Conservation (phyloP, 2,888 invertebrate species). For the Nemurella pictetii region DNA sequence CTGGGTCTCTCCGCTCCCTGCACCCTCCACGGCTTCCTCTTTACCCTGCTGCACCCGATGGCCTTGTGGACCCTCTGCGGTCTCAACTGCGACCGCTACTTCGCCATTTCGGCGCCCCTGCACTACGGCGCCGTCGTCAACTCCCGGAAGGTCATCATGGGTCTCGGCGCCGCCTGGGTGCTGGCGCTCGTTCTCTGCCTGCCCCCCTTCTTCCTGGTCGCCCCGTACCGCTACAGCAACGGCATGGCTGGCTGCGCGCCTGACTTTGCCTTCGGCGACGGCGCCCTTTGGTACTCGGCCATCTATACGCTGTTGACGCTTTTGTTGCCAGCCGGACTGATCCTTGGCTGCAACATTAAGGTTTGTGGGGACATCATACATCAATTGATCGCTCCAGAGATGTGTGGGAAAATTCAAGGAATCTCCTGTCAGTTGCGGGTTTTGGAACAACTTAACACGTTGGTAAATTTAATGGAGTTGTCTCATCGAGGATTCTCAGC, state of each 20-base stretch:
- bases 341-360: conserved; percentile 73
- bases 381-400: too few relatives aligned
- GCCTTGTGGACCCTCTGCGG: conserved; percentile 81
- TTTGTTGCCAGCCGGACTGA: conserved; percentile 67
- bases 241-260: conserved; percentile 69
- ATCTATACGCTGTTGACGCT: conserved; percentile 67
- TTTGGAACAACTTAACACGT: too few relatives aligned
- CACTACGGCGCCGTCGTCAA: conserved; percentile 79
- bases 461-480: too few relatives aligned
- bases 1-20: conserved; percentile 55
- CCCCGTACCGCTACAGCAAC: conserved; percentile 59
- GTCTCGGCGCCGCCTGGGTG: conserved; percentile 69
- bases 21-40: conserved; percentile 66
- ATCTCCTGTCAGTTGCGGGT: too few relatives aligned
- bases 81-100: conserved; percentile 76
- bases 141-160: conserved; percentile 68
- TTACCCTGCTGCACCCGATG: conserved; percentile 72
- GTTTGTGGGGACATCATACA: conserved; percentile 53
- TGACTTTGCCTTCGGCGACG: conserved; percentile 64
- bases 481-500: too few relatives aligned
- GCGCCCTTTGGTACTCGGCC: conserved; percentile 66
- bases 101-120: conserved; percentile 77
- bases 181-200: conserved; percentile 64
- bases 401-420: too few relatives aligned
- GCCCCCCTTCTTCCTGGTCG: conserved; percentile 64